phyloP scores from a whole-genome alignment of 2,797 vertebrate genomes.

The Alectoris magna region DNA sequence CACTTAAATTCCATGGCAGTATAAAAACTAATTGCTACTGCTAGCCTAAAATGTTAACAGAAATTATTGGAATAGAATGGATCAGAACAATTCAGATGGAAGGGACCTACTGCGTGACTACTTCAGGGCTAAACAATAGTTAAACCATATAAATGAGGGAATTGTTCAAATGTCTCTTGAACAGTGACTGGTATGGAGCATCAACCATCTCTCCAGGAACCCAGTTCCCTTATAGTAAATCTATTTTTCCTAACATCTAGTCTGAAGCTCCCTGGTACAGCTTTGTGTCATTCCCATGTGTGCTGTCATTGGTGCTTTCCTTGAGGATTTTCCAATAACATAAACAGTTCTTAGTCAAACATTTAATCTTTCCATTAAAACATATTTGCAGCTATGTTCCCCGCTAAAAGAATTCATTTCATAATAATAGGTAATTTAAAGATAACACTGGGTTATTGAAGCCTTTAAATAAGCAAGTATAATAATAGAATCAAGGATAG shows the following conservation, averaged over 20 bases:
- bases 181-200: background rate
- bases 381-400: background rate
- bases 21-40: conserved; percentile 3
- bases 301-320: background rate
- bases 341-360: background rate
- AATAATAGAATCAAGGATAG: background rate
- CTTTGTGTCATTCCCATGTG: background rate
- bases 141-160: background rate
- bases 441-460: background rate
- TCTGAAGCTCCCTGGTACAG: background rate
- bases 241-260: background rate
- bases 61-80: background rate
- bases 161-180: background rate
- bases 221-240: background rate
- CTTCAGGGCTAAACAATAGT: background rate
- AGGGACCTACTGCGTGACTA: background rate
- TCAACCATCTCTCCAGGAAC: background rate
- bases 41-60: background rate
- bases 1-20: background rate
- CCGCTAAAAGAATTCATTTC: background rate
- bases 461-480: background rate
- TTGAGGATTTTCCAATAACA: background rate
- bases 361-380: background rate
- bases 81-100: background rate
- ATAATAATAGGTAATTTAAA: background rate